Conservation (phyloP, 2,797 vertebrate species). For the Caiman crocodilus region DNA sequence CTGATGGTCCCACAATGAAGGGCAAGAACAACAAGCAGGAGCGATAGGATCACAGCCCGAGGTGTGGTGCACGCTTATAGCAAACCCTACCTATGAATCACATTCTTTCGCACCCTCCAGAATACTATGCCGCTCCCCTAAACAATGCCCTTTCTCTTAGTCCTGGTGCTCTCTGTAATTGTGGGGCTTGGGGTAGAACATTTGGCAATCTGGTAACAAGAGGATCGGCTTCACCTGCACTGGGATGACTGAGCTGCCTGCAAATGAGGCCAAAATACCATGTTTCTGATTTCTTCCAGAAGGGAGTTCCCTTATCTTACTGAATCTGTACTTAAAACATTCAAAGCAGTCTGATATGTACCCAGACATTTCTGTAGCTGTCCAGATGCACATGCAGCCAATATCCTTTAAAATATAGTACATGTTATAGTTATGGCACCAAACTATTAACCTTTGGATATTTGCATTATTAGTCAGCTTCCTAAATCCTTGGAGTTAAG, state of each 20-base stretch:
- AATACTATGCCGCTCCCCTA: too few relatives aligned
- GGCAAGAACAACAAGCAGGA: not conserved
- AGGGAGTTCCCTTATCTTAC: not conserved
- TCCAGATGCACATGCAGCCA: not conserved
- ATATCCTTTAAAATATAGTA: conserved; percentile 26
- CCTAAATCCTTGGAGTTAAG: conserved; percentile 66
- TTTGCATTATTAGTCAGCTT: conserved; percentile 81
- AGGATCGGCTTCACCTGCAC: not conserved
- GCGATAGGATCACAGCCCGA: not conserved
- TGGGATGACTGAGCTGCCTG: not conserved
- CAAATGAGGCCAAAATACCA: not conserved
- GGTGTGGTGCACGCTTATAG: not conserved
- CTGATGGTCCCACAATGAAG: not conserved
- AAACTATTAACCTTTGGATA: conserved; percentile 74
- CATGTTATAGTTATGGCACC: conserved; percentile 59
- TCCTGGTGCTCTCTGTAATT: not conserved
- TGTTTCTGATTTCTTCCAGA: not conserved
- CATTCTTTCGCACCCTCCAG: too few relatives aligned
- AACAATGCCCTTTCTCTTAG: too few relatives aligned
- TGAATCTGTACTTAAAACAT: not conserved
- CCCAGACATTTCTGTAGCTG: not conserved
- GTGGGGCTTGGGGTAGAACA: not conserved
- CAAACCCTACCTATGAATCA: not conserved
- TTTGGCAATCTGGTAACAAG: not conserved
- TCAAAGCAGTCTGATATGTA: conserved; percentile 13